Evolutionary conservation across 2,888 invertebrate species (phyloP).

Genomic region (Eretmocerus hayati): DNA sequence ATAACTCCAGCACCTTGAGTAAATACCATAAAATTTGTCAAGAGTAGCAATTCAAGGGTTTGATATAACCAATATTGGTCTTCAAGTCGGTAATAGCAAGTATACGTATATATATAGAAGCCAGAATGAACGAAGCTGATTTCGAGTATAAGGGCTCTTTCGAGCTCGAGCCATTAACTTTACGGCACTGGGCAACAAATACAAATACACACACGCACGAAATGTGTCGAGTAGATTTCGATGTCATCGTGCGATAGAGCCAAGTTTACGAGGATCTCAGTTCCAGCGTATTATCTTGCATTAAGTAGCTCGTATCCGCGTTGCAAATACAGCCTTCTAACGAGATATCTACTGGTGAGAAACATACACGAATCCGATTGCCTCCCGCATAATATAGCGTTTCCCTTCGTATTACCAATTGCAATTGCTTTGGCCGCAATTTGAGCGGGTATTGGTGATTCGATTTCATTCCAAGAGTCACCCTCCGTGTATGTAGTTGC

Average conservation of each 20-base stretch:
- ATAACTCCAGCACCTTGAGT: too few species aligned
- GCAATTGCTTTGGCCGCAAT: too few species aligned
- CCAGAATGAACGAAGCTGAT: slow-evolving; percentile 22
- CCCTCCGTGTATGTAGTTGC: too few species aligned
- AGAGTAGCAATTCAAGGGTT: background rate
- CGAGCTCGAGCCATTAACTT: slow-evolving; percentile 25
- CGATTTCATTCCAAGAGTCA: too few species aligned
- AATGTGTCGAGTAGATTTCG: slow-evolving; percentile 31
- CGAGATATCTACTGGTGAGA: too few species aligned
- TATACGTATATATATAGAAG: too few species aligned
- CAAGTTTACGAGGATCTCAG: slow-evolving; percentile 17
- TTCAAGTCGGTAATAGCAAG: background rate
- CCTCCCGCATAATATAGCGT: background rate
- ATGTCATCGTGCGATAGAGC: slow-evolving; percentile 22
- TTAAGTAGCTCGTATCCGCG: slow-evolving; percentile 16
- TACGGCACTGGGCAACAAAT: slow-evolving; percentile 26
- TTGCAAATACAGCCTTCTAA: too few species aligned
- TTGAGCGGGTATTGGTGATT: background rate
- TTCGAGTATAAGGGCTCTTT: slow-evolving; percentile 13
- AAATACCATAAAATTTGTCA: background rate
- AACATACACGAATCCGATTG: too few species aligned
- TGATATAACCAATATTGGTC: slow-evolving; percentile 10
- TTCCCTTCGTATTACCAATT: too few species aligned
- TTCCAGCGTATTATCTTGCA: slow-evolving; percentile 14
- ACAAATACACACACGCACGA: too few species aligned